These are phyloP conservation scores for Aegypius monachus DNA, from an alignment of 2,113 vertebrate genomes.

Conservation along the genomic window DNA sequence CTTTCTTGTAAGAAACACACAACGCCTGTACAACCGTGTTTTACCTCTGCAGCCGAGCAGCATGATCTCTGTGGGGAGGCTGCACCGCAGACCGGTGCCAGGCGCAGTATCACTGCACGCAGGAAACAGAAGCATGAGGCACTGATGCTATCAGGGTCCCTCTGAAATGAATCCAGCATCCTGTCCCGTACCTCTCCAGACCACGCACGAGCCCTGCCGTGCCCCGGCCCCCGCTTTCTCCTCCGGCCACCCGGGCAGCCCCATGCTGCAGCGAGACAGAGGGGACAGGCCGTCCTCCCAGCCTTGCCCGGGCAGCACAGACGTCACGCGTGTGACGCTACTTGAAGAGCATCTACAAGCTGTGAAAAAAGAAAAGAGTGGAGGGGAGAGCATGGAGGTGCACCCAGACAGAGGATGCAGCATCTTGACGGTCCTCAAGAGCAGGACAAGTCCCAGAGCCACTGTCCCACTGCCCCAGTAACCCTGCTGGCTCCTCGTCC, in stretches of 20 bases:
- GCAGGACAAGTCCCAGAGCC: neutral
- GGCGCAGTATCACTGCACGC: neutral
- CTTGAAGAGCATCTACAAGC: neutral
- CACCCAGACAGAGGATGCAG: neutral
- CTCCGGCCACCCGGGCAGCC: neutral
- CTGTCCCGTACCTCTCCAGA: neutral
- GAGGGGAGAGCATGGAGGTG: neutral
- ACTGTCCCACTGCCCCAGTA: neutral
- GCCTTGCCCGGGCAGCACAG: neutral
- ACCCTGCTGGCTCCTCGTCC: neutral
- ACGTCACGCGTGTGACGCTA: rapidly evolving
- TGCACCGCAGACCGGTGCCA: neutral
- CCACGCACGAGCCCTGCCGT: rapidly evolving
- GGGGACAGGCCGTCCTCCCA: neutral
- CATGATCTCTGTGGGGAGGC: neutral
- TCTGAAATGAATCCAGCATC: neutral
- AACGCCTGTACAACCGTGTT: rapidly evolving
- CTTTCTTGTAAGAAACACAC: neutral
- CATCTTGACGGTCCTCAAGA: rapidly evolving
- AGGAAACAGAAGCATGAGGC: neutral
- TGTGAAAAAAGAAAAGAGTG: neutral
- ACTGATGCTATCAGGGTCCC: neutral
- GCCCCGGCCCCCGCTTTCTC: rapidly evolving
- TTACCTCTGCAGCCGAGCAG: neutral
- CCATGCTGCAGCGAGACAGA: rapidly evolving